phyloP scores from a whole-genome alignment of 2,888 invertebrate species.

The Dolomedes plantarius region DNA sequence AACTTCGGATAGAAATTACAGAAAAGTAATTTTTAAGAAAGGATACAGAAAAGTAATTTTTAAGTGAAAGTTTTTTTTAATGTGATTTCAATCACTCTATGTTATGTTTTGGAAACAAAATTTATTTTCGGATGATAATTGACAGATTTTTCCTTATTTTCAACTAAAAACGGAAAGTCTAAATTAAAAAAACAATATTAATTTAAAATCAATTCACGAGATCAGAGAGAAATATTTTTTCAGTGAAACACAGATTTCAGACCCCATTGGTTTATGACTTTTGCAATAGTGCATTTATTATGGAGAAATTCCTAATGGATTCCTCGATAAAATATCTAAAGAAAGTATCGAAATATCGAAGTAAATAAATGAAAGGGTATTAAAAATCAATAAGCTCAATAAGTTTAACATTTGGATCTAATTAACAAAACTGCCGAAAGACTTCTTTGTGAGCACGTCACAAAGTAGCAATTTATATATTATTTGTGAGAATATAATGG shows the following conservation, averaged over 20 bases:
- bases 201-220: neutral
- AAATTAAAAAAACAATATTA: neutral
- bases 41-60: too few species aligned
- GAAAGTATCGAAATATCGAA: neutral
- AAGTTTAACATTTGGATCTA: neutral
- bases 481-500: too few species aligned
- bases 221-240: neutral
- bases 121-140: too few species aligned
- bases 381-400: neutral
- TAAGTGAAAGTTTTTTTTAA: too few species aligned
- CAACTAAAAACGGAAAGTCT: too few species aligned
- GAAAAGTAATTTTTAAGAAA: too few species aligned
- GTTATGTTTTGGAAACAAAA: too few species aligned
- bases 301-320: neutral
- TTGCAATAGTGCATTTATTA: conserved; percentile 3
- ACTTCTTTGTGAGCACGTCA: too few species aligned
- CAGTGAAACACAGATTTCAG: neutral
- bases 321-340: neutral
- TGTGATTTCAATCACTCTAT: too few species aligned
- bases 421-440: neutral
- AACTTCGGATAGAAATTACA: too few species aligned
- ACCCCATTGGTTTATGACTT: neutral
- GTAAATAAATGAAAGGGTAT: neutral
- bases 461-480: too few species aligned
- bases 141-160: too few species aligned